phyloP scores from a whole-genome alignment of 2,888 invertebrate genomes.

The Ormyrus nitidulus region DNA sequence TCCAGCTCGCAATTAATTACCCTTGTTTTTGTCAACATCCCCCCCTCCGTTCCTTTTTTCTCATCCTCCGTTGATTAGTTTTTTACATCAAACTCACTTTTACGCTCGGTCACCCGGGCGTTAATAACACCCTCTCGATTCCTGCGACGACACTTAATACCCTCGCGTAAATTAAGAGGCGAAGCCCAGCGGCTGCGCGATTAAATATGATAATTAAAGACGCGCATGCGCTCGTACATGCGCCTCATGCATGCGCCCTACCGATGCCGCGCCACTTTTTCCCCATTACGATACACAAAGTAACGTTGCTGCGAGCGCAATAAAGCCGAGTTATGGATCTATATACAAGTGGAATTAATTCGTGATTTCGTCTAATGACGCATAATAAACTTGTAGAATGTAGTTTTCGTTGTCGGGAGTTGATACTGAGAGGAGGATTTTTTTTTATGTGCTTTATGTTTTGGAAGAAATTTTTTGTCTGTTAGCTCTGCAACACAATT shows the following conservation, averaged over 20 bases:
- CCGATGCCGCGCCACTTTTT: no score
- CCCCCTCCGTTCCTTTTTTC: background rate
- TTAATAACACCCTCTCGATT: slow-evolving; percentile 40
- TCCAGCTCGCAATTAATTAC: no score
- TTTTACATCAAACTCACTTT: slow-evolving; percentile 15
- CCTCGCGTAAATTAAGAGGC: slow-evolving; percentile 46
- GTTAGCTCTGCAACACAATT: no score
- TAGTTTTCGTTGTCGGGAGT: no score
- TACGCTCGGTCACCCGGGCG: slow-evolving; percentile 25
- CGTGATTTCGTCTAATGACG: no score
- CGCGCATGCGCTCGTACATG: no score
- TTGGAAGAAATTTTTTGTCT: no score
- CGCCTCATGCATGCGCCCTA: no score
- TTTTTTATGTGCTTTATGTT: no score
- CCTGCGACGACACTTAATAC: slow-evolving; percentile 42
- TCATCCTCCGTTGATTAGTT: slow-evolving; percentile 13
- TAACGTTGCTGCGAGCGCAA: background rate
- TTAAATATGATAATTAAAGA: slow-evolving; percentile 35
- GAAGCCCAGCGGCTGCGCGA: background rate
- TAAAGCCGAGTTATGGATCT: slow-evolving; percentile 20
- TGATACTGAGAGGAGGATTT: no score
- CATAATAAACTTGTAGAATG: no score
- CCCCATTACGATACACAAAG: slow-evolving; percentile 6
- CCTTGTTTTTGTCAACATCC: no score
- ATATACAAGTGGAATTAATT: background rate